Conservation (phyloP, 2,113 vertebrate species). For the Etheostoma spectabile region DNA sequence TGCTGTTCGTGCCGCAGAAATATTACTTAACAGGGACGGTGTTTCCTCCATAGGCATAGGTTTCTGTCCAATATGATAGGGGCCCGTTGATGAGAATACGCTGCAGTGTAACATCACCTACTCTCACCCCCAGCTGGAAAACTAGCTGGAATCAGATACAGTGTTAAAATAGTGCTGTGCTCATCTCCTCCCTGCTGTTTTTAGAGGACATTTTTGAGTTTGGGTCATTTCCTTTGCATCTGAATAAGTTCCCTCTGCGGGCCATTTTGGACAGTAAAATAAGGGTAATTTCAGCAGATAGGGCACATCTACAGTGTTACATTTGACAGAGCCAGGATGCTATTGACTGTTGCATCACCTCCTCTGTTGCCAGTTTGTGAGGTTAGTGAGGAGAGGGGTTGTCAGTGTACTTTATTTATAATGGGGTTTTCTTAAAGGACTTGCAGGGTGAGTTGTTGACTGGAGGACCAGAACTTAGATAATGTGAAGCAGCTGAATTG, state of each 20-base stretch:
- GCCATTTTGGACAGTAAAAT: conserved; percentile 23
- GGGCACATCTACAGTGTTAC: neutral
- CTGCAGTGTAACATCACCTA: neutral
- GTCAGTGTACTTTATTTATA: conserved; percentile 19
- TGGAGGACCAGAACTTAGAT: neutral
- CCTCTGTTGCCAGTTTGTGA: conserved; percentile 14
- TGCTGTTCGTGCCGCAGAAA: too few species aligned
- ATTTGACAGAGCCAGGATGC: neutral
- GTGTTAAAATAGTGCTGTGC: neutral
- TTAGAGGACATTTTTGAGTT: conserved; percentile 2
- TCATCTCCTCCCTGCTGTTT: conserved; percentile 18
- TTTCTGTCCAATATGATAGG: too few species aligned
- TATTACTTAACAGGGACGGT: too few species aligned
- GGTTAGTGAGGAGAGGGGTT: conserved; percentile 13
- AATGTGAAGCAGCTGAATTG: conserved; percentile 22
- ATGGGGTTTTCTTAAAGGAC: conserved; percentile 1
- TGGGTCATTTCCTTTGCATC: conserved; percentile 43
- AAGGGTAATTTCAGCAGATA: conserved; percentile 30
- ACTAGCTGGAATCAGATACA: neutral
- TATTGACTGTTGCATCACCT: conserved; percentile 18
- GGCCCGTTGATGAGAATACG: too few species aligned
- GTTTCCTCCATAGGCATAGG: too few species aligned
- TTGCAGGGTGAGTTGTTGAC: conserved; percentile 20
- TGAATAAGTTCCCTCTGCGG: conserved; percentile 21
- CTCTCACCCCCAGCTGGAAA: neutral